Conservation (phyloP, 2,113 vertebrate species). For the Xenotilapia leptura region DNA sequence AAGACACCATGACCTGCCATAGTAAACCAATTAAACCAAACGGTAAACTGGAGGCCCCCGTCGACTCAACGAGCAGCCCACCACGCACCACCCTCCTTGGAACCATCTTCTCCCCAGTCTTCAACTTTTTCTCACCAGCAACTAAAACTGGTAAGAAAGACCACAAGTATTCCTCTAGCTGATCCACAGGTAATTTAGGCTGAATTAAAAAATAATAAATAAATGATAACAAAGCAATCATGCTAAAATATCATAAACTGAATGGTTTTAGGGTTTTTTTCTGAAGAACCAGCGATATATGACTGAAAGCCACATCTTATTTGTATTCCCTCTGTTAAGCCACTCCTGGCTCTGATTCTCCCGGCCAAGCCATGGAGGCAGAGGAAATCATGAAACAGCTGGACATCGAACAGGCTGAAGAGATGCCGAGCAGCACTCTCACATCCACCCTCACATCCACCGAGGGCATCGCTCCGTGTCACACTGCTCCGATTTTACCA, state of each 20-base stretch:
- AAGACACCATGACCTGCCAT: constrained; percentile 84
- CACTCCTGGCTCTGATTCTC: constrained; percentile 89
- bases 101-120: constrained; percentile 98
- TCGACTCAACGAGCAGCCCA: constrained; percentile 77
- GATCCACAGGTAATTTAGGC: not conserved
- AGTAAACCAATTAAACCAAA: constrained; percentile 91
- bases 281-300: not conserved
- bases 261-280: rapidly evolving
- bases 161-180: not conserved
- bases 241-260: not conserved
- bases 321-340: constrained; percentile 52
- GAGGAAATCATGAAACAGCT: constrained; percentile 97
- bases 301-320: not conserved
- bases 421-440: constrained; percentile 86
- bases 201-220: not conserved
- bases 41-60: constrained; percentile 85
- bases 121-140: constrained; percentile 99
- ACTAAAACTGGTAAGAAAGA: constrained; percentile 87
- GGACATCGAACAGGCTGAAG: constrained; percentile 91
- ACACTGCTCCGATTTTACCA: constrained; percentile 45
- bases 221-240: not conserved
- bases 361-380: constrained; percentile 89
- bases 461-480: constrained; percentile 63
- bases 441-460: constrained; percentile 80
- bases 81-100: constrained; percentile 91